A percentile compares a stretch with the other conserved stretches of the same genome.
These are phyloP conservation scores for Hylaeus volcanicus DNA, from an alignment of 1,140 invertebrate species.

Conservation along the genomic window DNA sequence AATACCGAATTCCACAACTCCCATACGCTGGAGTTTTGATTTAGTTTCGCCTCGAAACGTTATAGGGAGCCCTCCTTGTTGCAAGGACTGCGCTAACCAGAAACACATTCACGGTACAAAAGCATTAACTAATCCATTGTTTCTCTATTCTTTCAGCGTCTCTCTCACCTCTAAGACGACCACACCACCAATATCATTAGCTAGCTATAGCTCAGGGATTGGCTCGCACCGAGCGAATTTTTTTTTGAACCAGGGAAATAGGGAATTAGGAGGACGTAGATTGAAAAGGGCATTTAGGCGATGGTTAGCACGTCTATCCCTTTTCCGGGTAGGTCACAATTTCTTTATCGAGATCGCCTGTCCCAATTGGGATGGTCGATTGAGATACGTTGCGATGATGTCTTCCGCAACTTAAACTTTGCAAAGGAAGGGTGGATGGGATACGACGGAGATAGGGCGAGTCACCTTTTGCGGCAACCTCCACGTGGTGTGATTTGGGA, in stretches of 20 bases:
- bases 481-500: slow-evolving; percentile 49
- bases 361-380: neutral
- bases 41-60: neutral
- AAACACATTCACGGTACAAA: too few relatives aligned
- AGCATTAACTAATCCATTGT: too few relatives aligned
- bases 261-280: neutral
- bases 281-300: neutral
- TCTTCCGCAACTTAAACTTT: neutral
- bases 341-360: neutral
- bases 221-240: too few relatives aligned
- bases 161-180: too few relatives aligned
- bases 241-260: neutral
- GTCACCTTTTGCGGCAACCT: slow-evolving; percentile 44
- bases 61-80: neutral
- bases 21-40: too few relatives aligned
- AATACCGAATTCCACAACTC: too few relatives aligned
- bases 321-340: slow-evolving; percentile 18
- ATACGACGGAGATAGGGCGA: neutral
- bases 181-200: too few relatives aligned
- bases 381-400: neutral
- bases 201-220: too few relatives aligned
- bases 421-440: slow-evolving; percentile 18
- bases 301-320: neutral
- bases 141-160: too few relatives aligned
- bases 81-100: too few relatives aligned